Evolutionary conservation across 2,113 vertebrate genomes (phyloP).

Genomic region (Leucoraja erinaceus): DNA sequence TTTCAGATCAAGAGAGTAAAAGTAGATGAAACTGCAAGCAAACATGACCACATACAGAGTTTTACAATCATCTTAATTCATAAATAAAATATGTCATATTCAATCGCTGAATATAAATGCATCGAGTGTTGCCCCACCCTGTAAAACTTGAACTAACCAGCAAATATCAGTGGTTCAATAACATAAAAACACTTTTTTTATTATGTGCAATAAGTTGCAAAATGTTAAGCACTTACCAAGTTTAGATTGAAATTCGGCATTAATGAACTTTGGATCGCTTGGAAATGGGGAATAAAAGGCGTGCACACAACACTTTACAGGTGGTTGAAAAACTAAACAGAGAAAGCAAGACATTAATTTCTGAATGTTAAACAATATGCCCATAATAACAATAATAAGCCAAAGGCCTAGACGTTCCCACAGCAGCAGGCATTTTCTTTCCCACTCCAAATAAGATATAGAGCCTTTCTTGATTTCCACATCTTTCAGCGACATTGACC

Average conservation of each 20-base stretch:
- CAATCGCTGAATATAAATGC: background rate
- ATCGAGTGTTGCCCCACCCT: background rate
- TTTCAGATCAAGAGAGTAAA: too few relatives aligned
- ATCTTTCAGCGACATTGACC: too few relatives aligned
- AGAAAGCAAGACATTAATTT: background rate
- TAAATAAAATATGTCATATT: too few relatives aligned
- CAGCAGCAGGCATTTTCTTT: background rate
- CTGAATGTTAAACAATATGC: background rate
- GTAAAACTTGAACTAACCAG: background rate
- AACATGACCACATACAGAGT: background rate
- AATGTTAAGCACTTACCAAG: background rate
- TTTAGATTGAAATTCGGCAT: background rate
- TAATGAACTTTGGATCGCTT: background rate
- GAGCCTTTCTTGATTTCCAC: too few relatives aligned
- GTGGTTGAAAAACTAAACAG: constrained; percentile 13
- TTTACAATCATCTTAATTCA: background rate
- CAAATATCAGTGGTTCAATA: background rate
- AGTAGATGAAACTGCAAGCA: too few relatives aligned
- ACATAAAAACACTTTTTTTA: background rate
- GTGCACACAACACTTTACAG: background rate
- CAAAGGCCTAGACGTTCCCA: background rate
- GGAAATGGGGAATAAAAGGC: constrained; percentile 4
- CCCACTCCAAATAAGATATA: background rate
- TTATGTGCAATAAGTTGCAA: background rate
- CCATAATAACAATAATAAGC: background rate